Evolutionary conservation across 64 coral and sea anemone genomes (phyloP).

Genomic region (Montipora capricornis): DNA sequence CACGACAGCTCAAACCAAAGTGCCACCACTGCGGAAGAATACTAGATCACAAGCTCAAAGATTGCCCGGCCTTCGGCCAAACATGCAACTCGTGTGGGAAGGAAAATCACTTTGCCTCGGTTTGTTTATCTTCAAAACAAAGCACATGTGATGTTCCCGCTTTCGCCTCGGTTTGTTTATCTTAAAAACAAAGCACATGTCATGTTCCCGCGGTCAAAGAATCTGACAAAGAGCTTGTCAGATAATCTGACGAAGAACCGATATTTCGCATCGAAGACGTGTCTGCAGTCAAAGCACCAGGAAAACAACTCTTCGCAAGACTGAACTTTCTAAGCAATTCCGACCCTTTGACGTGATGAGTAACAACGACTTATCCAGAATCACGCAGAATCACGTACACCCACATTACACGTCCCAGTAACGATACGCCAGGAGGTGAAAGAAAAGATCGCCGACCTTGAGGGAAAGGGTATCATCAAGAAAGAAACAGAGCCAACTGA

Average conservation of each 20-base stretch:
- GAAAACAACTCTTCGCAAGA: neutral
- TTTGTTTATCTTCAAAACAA: no score
- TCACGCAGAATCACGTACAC: slow-evolving; percentile 27
- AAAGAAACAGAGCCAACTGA: slow-evolving; percentile 22
- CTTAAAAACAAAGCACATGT: neutral
- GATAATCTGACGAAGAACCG: slow-evolving; percentile 17
- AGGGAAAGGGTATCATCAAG: slow-evolving; percentile 11
- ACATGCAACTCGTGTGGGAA: neutral
- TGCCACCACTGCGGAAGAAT: neutral
- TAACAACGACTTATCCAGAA: slow-evolving; percentile 21
- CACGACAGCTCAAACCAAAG: neutral
- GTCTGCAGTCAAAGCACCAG: neutral
- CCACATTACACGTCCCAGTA: neutral
- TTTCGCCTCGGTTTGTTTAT: neutral
- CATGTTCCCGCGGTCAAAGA: neutral
- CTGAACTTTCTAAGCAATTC: neutral
- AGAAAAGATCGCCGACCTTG: neutral
- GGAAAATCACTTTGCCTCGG: neutral
- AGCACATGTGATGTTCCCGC: no score
- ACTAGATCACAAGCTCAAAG: neutral
- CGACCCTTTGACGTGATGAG: neutral
- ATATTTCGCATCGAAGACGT: neutral
- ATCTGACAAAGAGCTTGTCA: neutral
- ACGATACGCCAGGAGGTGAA: neutral
- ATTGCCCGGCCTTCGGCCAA: neutral